These are phyloP conservation scores for Lasioglossum albipes DNA, from an alignment of 1,140 invertebrate genomes.

Conservation along the genomic window DNA sequence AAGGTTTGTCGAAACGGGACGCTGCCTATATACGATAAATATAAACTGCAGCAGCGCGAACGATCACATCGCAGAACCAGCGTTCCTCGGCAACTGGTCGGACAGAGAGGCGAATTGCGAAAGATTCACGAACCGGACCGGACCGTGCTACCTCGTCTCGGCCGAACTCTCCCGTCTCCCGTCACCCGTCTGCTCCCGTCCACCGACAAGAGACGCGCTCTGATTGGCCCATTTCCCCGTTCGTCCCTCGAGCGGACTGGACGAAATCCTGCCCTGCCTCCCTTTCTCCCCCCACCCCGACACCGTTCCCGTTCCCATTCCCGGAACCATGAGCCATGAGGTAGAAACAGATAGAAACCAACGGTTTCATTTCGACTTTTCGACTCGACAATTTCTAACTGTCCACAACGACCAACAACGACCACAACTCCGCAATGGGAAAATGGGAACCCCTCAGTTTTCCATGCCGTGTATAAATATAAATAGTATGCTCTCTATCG, in stretches of 20 bases:
- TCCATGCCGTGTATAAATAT: too few relatives aligned
- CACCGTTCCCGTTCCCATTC: too few relatives aligned
- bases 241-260: constrained; percentile 6
- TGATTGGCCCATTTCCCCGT: constrained; percentile 38
- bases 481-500: too few relatives aligned
- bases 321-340: not conserved
- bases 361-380: not conserved
- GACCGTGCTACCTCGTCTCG: constrained; percentile 13
- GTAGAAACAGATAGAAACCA: constrained; percentile 10
- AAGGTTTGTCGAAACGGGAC: not conserved
- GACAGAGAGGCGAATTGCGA: constrained; percentile 30
- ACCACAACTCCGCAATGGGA: too few relatives aligned
- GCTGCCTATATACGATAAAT: constrained; percentile 39
- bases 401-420: too few relatives aligned
- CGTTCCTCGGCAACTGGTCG: constrained; percentile 1
- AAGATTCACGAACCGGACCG: constrained; percentile 24
- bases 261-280: constrained; percentile 5
- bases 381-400: not conserved
- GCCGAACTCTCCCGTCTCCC: constrained; percentile 32
- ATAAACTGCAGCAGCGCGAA: constrained; percentile 46
- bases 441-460: too few relatives aligned
- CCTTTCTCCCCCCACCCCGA: too few relatives aligned
- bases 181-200: constrained; percentile 11
- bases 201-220: not conserved
- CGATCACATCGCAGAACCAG: not conserved